phyloP scores from a whole-genome alignment of 2,113 vertebrate species.

The Carollia perspicillata region DNA sequence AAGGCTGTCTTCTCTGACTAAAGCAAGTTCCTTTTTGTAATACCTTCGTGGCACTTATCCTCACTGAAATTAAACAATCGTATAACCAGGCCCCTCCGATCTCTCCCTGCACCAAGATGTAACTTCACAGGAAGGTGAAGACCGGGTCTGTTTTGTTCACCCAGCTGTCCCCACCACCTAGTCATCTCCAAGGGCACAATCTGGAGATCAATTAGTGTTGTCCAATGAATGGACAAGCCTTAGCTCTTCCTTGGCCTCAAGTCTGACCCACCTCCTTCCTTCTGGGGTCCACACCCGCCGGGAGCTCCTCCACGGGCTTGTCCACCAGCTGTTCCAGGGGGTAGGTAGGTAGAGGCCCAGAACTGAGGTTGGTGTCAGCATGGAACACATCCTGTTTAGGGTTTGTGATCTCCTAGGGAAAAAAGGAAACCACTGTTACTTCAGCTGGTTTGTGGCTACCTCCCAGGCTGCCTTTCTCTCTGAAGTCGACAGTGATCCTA shows the following conservation, averaged over 20 bases:
- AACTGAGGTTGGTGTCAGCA: constrained; percentile 57
- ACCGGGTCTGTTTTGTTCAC: background rate
- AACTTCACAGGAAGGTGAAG: background rate
- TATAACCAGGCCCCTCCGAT: background rate
- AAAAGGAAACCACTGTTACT: background rate
- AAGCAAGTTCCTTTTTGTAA: background rate
- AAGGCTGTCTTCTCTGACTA: background rate
- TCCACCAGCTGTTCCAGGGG: constrained; percentile 84
- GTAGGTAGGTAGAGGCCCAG: constrained; percentile 73
- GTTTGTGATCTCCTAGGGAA: constrained; percentile 75
- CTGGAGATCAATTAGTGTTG: background rate
- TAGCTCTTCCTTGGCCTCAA: background rate
- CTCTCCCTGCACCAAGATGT: background rate
- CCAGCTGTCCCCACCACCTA: background rate
- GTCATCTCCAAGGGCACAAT: background rate
- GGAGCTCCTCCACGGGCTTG: constrained; percentile 80
- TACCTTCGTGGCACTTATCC: background rate
- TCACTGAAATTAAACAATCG: background rate
- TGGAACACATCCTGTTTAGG: constrained; percentile 70
- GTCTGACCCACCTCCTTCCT: constrained; percentile 84
- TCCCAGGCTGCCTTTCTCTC: background rate
- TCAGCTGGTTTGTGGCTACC: background rate
- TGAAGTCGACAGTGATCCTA: background rate
- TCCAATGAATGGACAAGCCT: background rate
- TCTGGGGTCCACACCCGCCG: constrained; percentile 83